Evolutionary conservation across 1,140 invertebrate genomes (phyloP), one percentile per base, ranked within the genome.

Genomic region (Drosophila nannoptera): DNA sequence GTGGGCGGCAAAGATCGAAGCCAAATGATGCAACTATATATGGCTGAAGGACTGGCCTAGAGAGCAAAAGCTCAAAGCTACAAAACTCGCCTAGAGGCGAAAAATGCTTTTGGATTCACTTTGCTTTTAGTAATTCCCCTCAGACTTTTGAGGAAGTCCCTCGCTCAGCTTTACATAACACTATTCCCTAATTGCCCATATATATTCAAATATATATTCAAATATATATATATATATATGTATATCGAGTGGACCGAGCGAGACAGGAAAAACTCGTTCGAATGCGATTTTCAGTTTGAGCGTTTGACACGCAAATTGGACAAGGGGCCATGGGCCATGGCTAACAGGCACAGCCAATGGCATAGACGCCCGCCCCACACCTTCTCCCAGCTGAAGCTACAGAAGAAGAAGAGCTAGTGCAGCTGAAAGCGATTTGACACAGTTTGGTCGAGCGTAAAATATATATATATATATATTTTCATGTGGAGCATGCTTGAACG

Each of bases 381-480:
- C 31, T 8, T 8, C 14, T 7, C 4, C 29, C 12, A 45, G 43
- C 7, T 6, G 43, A 7, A 31, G 46, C 4, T 12, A 22, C 2
- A 5, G 31, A 12, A 45, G 52, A 59, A 48, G 63, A 52, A 54
- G 36, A 72, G 54, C 8, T 3, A 22, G 22, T 22, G 78, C 80
- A 86, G 76, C 80, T 80, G 81, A 69, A 65, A 76, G 63, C 74
- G 73, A 84, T 83, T 84, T 84, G 80, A 80, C 80, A 84, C 80
- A 84, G 80, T 84, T 86, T 84, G 80, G 63, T 76, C 80, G 58
- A 86, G 80, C 80, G 80, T 67, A 77, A 84, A 81, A 75, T 78
- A 83, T 81, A 69, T 67, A 62, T 46, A 56, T 32, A 83, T 81
- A 69, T 67, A 62, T 46, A 56, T 43, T 12, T 29, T 38, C 67